A percentile compares a stretch with the other conserved stretches of the same genome.
Conservation (phyloP, 2,888 invertebrate genomes). For the Icerya purchasi region DNA sequence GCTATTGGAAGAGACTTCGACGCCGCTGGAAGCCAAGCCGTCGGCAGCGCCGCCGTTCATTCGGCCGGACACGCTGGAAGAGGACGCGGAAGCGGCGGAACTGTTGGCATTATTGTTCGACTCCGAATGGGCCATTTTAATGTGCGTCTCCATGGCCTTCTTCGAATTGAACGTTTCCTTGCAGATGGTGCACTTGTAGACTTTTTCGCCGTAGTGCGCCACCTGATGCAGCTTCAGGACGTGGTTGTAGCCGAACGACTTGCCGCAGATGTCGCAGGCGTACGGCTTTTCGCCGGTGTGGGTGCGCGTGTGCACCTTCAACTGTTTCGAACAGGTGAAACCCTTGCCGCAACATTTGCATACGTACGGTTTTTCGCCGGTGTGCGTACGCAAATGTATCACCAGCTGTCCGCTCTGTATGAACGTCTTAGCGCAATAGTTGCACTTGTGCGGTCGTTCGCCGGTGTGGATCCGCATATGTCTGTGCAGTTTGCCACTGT, state of each 20-base stretch:
- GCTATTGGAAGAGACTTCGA: background rate
- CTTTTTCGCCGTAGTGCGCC: conserved; percentile 76
- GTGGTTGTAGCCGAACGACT: conserved; percentile 78
- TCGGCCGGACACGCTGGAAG: conserved; percentile 19
- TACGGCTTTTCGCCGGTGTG: conserved; percentile 82
- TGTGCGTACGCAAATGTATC: conserved; percentile 75
- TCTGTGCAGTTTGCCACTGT: conserved; percentile 70
- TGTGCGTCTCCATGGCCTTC: conserved; percentile 75
- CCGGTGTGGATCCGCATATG: conserved; percentile 82
- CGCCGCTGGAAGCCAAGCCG: background rate
- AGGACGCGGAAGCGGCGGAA: conserved; percentile 17
- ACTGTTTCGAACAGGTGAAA: conserved; percentile 76
- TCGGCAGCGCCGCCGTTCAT: background rate
- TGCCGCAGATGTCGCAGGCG: conserved; percentile 73
- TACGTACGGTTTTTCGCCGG: conserved; percentile 67
- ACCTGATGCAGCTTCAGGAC: conserved; percentile 73
- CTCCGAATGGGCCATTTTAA: conserved; percentile 46
- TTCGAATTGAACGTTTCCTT: conserved; percentile 77
- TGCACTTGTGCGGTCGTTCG: conserved; percentile 72
- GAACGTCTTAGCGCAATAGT: conserved; percentile 69
- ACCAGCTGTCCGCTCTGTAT: conserved; percentile 79
- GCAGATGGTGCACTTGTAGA: conserved; percentile 79
- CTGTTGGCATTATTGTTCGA: conserved; percentile 26
- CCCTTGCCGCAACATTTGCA: conserved; percentile 65
- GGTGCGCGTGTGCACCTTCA: conserved; percentile 75